phyloP scores from a whole-genome alignment of 2,888 invertebrate species.

The Xestoiulus laeticollis region DNA sequence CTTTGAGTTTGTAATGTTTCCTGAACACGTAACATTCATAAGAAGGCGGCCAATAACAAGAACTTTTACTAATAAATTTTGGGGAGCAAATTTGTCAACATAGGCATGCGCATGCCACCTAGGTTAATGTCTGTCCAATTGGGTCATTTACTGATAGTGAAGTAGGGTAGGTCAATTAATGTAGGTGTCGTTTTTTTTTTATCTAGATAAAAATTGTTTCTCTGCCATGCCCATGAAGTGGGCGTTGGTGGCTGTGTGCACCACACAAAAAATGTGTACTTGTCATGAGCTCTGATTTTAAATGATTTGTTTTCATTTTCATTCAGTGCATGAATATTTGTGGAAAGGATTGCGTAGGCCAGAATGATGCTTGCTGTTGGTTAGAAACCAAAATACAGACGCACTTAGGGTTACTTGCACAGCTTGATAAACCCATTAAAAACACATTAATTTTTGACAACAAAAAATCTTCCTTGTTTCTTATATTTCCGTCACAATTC shows the following conservation, averaged over 20 bases:
- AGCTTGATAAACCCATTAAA: no score
- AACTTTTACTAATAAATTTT: neutral
- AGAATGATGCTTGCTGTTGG: neutral
- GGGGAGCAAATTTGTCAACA: slow-evolving; percentile 32
- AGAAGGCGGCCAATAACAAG: neutral
- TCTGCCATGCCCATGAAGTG: neutral
- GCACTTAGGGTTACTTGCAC: no score
- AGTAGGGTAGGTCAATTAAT: slow-evolving; percentile 29
- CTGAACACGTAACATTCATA: no score
- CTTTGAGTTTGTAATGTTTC: neutral
- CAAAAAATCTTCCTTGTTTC: no score
- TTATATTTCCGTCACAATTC: no score
- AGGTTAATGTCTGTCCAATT: neutral
- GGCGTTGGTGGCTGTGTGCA: neutral
- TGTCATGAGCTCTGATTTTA: neutral
- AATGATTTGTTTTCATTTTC: neutral
- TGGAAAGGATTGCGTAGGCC: neutral
- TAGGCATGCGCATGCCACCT: neutral
- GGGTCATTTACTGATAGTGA: slow-evolving; percentile 25
- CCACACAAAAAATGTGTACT: neutral
- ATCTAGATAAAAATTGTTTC: neutral
- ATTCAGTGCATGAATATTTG: neutral
- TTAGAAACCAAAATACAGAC: neutral
- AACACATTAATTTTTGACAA: no score
- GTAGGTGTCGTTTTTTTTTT: slow-evolving; percentile 31